Evolutionary conservation across 2,888 invertebrate genomes (phyloP).

Genomic region (Pristionchus maxplancki): DNA sequence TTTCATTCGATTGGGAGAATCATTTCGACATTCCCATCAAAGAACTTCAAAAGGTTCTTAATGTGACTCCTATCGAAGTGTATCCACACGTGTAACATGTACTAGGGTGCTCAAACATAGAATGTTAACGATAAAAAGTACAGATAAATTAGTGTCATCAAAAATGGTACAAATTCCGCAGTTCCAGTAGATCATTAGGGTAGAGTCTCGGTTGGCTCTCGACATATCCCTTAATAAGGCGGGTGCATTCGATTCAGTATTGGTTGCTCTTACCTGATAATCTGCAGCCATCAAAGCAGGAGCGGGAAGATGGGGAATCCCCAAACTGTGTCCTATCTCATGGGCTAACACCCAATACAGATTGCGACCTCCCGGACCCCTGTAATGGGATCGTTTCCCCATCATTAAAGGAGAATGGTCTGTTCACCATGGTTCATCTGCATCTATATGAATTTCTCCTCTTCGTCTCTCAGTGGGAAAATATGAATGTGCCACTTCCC

Average conservation of each 20-base stretch:
- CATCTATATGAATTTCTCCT: constrained; percentile 90
- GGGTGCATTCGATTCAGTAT: no score
- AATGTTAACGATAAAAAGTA: neutral
- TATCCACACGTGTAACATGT: constrained; percentile 4
- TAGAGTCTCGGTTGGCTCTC: neutral
- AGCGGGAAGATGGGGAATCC: constrained; percentile 85
- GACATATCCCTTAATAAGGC: constrained; percentile 21
- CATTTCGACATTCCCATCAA: constrained; percentile 65
- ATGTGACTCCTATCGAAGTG: constrained; percentile 52
- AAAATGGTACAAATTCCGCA: neutral
- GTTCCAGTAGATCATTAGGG: constrained; percentile 13
- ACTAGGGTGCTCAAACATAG: neutral
- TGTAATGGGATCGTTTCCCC: constrained; percentile 18
- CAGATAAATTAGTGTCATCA: constrained; percentile 47
- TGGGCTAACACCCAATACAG: constrained; percentile 86
- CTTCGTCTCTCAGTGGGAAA: constrained; percentile 80
- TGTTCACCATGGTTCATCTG: constrained; percentile 88
- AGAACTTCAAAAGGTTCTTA: constrained; percentile 66
- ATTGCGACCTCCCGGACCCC: constrained; percentile 77
- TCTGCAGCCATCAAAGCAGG: constrained; percentile 54
- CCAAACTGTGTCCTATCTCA: constrained; percentile 96
- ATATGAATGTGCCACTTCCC: constrained; percentile 73
- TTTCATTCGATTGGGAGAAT: constrained; percentile 74
- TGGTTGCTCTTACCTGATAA: constrained; percentile 52
- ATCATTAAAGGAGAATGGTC: neutral